Evolutionary conservation across 2,888 invertebrate genomes (phyloP), one percentile per base, ranked within the genome.

Genomic region (Caenorhabditis becei): DNA sequence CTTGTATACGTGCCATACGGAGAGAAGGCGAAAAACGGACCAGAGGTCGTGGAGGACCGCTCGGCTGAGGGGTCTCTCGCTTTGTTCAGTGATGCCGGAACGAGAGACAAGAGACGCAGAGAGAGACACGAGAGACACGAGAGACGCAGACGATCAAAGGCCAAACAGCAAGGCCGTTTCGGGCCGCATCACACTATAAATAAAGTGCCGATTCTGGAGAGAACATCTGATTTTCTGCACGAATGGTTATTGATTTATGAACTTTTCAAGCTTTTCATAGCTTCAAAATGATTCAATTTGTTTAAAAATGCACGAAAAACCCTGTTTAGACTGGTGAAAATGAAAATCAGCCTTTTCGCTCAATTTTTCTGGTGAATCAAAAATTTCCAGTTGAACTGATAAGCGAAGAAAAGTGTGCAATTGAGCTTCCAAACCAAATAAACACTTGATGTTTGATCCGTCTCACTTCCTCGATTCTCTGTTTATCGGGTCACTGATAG

Each of bases 131-230:
- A 37, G 56, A 32, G 63, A 51, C 14, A 23, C 28, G 35, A 20
- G 58, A 58, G 65, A 37, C 72, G 65, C 58, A 74, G 74, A 59
- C 66, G 74, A 66, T 66, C 74, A 74, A 66, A 65, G 74, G 74
- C 59, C 74, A 74, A 66, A 74, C 74, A 74, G 49, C 74, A 66
- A 65, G 63, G 72, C 63, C 49, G 35, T 23, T 32, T 32, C 8
- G 2, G 41, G 41, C 41, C 10, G 32, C 53, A 67, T n/a, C 61
- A 70, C 37, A 70, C 69, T 69, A 70, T 61, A 70, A 70, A 70
- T 53, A 70, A 53, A n/a, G 14, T n/a, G n/a, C n/a, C n/a, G n/a
- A n/a, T n/a, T n/a, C n/a, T n/a, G n/a, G n/a, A n/a, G n/a, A n/a
- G n/a, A n/a, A n/a, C n/a, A n/a, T n/a, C n/a, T n/a, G n/a, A n/a